Evolutionary conservation across 2,797 vertebrate species (phyloP).

Genomic region (Myotis pilosus): DNA sequence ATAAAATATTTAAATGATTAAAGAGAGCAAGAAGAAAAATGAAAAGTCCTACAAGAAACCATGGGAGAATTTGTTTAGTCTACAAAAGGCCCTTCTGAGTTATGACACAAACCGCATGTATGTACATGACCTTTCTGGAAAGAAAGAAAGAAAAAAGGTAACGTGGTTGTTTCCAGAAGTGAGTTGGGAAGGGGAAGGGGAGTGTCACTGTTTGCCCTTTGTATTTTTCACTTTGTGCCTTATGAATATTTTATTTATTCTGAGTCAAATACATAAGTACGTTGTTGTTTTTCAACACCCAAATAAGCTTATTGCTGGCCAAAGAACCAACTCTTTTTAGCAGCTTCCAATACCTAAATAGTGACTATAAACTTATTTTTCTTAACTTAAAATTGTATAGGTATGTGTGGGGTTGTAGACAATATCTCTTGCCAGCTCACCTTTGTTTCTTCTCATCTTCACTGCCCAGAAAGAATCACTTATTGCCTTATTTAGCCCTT

Average conservation of each 20-base stretch:
- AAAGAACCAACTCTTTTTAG: not conserved
- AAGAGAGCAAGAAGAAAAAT: not conserved
- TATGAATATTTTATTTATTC: not conserved
- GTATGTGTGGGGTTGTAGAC: not conserved
- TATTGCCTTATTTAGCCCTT: not conserved
- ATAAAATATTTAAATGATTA: constrained; percentile 32
- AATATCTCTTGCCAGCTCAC: not conserved
- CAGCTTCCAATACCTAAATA: not conserved
- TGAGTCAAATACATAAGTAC: not conserved
- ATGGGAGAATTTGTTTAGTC: not conserved
- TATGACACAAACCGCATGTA: not conserved
- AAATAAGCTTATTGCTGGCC: not conserved
- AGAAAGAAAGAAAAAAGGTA: not conserved
- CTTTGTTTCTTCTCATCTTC: not conserved
- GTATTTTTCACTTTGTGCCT: not conserved
- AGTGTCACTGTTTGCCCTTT: not conserved
- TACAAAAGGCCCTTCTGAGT: not conserved
- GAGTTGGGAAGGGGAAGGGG: not conserved
- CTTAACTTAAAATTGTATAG: not conserved
- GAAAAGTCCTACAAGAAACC: constrained; percentile 9
- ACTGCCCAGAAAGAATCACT: not conserved
- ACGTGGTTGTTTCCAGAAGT: not conserved
- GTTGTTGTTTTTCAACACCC: not conserved
- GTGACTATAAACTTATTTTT: not conserved
- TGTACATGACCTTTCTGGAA: not conserved